Base-by-base conservation (phyloP, 2,797 vertebrate species). In the Cichlasoma orientale region DNA sequence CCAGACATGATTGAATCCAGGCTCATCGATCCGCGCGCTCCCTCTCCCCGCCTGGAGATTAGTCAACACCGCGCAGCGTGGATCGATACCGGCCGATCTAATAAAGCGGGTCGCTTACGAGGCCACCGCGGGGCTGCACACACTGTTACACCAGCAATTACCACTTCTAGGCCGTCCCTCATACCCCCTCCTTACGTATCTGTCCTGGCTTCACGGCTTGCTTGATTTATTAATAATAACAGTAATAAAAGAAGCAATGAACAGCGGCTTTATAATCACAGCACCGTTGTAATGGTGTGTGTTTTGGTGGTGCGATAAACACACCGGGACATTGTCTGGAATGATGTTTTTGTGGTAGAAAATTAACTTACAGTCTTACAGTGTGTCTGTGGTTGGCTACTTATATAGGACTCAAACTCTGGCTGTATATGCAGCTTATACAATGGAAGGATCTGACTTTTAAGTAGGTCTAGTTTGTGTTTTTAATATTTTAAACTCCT, bases 51-150 rank as follows among this genome's bases (percentile, higher is more conserved):
- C 87, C 84, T 93, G 90, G 80, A 94, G 94, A 95, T 95, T 91
- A 94, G 93, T 95, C 89, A 87, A 85, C 90, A 87, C 82, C 68
- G 89, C 82, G 83, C 91, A 59, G 89, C 81, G 69, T 13, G 73
- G 93, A 94, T 95, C 95, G 93, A 95, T 95, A 88, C 82, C 38
- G 91, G 91, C 90, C 93, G 88, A 94, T 95, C 90, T 94, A 95
- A 95, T 95, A 95, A 95, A 95, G 89, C 92, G 93, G 89, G 90
- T 93, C 90, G 88, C 88, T 94, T 92, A 93, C 90, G 88, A 93
- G 92, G 87, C 90, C 90, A 90, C 91, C 91, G 89, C 88, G 79
- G 90, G 92, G 90, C 82, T 84, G 90, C 92, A 86, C 92, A 89
- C 92, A 83, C 88, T 89, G 92, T 94, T 92, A 94, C 94, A 94